phyloP scores from a whole-genome alignment of 2,888 invertebrate genomes.

The Philhelius pedissequus region DNA sequence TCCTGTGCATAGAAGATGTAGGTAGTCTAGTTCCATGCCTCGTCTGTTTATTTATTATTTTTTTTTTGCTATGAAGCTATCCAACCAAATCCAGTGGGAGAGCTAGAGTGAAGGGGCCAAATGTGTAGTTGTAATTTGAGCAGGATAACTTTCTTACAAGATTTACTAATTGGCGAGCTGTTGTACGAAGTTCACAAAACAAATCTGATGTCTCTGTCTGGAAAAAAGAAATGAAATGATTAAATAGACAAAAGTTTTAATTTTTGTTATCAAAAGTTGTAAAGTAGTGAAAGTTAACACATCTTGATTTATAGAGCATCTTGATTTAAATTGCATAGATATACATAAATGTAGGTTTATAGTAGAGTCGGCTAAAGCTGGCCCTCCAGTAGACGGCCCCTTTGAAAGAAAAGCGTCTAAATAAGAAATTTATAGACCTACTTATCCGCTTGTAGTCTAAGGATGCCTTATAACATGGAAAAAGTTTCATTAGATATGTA shows the following conservation, averaged over 20 bases:
- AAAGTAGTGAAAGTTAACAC: background rate
- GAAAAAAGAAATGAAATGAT: background rate
- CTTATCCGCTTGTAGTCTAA: too few relatives aligned
- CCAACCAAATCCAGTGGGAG: background rate
- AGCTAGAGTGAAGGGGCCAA: background rate
- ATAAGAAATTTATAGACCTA: too few relatives aligned
- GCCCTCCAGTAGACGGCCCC: too few relatives aligned
- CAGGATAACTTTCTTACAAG: conserved; percentile 13
- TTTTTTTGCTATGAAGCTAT: background rate
- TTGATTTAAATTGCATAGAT: too few relatives aligned
- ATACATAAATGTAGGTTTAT: too few relatives aligned
- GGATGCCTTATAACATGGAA: too few relatives aligned
- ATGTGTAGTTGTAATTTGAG: conserved; percentile 12
- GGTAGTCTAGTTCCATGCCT: background rate
- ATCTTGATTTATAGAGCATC: too few relatives aligned
- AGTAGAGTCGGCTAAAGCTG: too few relatives aligned
- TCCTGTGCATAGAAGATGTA: background rate
- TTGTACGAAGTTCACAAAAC: background rate
- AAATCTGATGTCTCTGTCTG: background rate
- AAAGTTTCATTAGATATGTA: too few relatives aligned
- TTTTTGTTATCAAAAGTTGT: background rate
- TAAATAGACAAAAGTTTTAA: background rate
- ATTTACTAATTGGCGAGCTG: conserved; percentile 2
- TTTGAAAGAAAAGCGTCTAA: too few relatives aligned
- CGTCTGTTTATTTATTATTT: background rate